These are phyloP conservation scores for Bellardia bayeri DNA, from an alignment of 2,888 invertebrate species.

Conservation along the genomic window DNA sequence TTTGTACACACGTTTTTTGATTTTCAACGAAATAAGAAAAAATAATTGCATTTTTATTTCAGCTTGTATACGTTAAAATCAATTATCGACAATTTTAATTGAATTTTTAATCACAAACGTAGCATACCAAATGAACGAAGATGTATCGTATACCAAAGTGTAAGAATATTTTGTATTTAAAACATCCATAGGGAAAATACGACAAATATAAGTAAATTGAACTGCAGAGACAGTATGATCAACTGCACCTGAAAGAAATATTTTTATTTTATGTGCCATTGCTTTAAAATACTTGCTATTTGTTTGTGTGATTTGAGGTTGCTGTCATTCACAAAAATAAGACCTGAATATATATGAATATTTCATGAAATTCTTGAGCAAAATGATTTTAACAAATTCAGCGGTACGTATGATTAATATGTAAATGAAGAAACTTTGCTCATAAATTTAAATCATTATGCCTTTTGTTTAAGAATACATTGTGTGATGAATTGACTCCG, in stretches of 20 bases:
- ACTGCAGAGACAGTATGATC: conserved; percentile 5
- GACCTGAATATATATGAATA: neutral
- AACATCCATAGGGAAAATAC: neutral
- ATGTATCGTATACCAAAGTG: neutral
- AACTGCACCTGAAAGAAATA: conserved; percentile 2
- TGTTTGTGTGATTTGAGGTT: neutral
- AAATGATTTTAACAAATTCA: neutral
- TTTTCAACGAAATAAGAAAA: conserved; percentile 33
- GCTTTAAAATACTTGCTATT: neutral
- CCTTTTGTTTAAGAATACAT: too few species aligned
- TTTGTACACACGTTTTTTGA: conserved; percentile 48
- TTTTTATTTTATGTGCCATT: neutral
- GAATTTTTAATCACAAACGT: conserved; percentile 67
- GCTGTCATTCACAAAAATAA: neutral
- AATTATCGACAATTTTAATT: conserved; percentile 71
- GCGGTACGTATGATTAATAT: neutral
- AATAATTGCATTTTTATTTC: conserved; percentile 64
- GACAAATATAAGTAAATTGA: conserved; percentile 6
- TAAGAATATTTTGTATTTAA: conserved; percentile 16
- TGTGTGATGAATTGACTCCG: too few species aligned
- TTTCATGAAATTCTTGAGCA: neutral
- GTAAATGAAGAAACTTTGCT: neutral
- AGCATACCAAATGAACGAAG: conserved; percentile 28
- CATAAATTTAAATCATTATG: neutral
- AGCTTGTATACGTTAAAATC: conserved; percentile 64